phyloP scores from a whole-genome alignment of 2,113 vertebrate genomes.

The Crocuta crocuta region DNA sequence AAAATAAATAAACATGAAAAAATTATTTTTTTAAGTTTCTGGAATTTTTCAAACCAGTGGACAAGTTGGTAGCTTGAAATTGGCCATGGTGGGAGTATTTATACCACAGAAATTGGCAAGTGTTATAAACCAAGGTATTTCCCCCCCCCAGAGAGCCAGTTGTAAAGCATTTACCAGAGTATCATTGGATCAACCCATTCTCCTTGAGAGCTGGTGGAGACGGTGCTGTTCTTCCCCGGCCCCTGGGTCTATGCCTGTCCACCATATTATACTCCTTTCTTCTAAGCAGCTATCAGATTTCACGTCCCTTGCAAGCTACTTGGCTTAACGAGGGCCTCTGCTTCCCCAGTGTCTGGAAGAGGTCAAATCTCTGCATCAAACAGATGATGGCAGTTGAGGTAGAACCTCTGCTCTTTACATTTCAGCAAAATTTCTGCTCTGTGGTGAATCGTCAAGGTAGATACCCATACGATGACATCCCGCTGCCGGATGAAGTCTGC shows the following conservation, averaged over 20 bases:
- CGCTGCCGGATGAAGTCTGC: background rate
- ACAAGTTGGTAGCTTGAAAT: background rate
- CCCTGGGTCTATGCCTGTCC: background rate
- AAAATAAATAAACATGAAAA: too few species aligned
- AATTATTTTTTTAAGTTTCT: background rate
- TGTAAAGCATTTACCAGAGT: background rate
- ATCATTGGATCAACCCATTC: accelerated
- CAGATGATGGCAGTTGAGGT: background rate
- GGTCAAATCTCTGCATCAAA: background rate
- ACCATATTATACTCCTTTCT: background rate
- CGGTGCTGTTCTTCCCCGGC: background rate
- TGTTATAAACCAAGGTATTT: background rate
- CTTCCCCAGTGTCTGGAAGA: background rate
- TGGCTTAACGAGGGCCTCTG: background rate
- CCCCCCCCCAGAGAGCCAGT: background rate
- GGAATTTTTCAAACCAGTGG: background rate
- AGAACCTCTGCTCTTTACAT: background rate
- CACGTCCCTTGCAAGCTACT: background rate
- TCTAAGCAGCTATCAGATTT: background rate
- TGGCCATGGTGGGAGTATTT: background rate
- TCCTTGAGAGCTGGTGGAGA: background rate
- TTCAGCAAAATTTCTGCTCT: background rate
- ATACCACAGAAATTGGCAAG: background rate
- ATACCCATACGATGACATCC: accelerated
- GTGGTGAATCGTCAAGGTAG: background rate